Conservation (phyloP, 2,797 vertebrate genomes). For the Holocentrus rufus region DNA sequence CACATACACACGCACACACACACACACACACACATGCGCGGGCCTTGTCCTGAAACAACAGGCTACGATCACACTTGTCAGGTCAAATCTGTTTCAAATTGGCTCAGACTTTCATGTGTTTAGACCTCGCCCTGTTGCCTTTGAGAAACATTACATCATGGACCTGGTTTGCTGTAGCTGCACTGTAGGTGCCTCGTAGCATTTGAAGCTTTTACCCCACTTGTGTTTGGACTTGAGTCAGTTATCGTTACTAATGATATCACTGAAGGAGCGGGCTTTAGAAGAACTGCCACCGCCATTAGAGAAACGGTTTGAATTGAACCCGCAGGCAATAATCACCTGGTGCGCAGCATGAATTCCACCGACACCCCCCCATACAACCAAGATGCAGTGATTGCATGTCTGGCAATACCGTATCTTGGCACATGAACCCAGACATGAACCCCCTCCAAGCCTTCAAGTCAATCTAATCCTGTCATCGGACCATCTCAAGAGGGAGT, state of each 20-base stretch:
- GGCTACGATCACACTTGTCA: conserved; percentile 75
- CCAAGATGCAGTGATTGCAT: conserved; percentile 61
- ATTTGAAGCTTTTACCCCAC: conserved; percentile 63
- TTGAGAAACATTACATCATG: conserved; percentile 80
- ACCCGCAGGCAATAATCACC: conserved; percentile 29
- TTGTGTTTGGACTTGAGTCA: conserved; percentile 69
- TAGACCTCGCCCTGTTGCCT: conserved; percentile 69
- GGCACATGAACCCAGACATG: conserved; percentile 68
- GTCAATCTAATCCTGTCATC: conserved; percentile 74
- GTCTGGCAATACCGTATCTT: conserved; percentile 65
- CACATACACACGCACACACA: conserved; percentile 22
- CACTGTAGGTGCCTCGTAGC: conserved; percentile 60
- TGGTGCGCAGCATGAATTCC: conserved; percentile 14
- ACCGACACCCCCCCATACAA: conserved; percentile 7
- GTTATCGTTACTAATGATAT: conserved; percentile 71
- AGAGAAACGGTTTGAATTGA: not conserved
- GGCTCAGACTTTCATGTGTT: conserved; percentile 73
- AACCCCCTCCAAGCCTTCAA: conserved; percentile 62
- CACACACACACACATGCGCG: conserved; percentile 19
- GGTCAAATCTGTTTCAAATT: conserved; percentile 82
- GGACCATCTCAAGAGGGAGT: conserved; percentile 58
- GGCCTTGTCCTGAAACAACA: conserved; percentile 69
- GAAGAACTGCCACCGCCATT: conserved; percentile 43
- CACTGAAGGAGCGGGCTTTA: conserved; percentile 42
- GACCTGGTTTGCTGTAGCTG: conserved; percentile 64